Conservation (phyloP, 2,797 vertebrate genomes). For the Ctenosaura bakeri region DNA sequence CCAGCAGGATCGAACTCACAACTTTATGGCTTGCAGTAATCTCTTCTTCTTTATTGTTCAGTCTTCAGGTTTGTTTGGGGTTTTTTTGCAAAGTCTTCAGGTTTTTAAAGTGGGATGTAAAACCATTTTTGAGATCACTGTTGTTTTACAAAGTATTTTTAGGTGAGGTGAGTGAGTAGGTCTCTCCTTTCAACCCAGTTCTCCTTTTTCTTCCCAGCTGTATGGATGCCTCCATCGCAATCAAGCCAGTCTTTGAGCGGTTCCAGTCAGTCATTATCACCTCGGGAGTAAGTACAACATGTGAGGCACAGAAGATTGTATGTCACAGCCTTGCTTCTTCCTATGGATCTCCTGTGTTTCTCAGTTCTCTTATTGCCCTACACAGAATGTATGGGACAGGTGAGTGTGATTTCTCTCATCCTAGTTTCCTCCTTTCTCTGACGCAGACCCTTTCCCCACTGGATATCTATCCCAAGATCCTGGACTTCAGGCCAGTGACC, state of each 20-base stretch:
- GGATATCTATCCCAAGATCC: conserved; percentile 93
- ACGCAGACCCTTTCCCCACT: conserved; percentile 91
- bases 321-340: not conserved
- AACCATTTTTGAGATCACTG: too few relatives aligned
- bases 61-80: too few relatives aligned
- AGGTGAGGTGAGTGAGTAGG: too few relatives aligned
- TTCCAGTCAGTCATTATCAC: conserved; percentile 96
- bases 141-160: too few relatives aligned
- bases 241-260: conserved; percentile 93
- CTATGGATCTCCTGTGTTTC: not conserved
- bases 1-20: too few relatives aligned
- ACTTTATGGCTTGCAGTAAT: too few relatives aligned
- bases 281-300: conserved; percentile 85
- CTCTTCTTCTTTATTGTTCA: too few relatives aligned
- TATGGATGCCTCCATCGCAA: conserved; percentile 94
- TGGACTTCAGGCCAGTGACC: conserved; percentile 93
- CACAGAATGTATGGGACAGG: not conserved
- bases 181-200: not conserved
- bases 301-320: fast-evolving
- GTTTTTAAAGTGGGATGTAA: too few relatives aligned
- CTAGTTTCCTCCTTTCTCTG: not conserved
- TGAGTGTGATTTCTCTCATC: too few relatives aligned
- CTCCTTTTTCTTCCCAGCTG: conserved; percentile 80
- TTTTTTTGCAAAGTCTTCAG: too few relatives aligned
- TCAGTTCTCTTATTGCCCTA: not conserved